phyloP scores from a whole-genome alignment of 1,140 invertebrate species.

The Drosophila oshimai region DNA sequence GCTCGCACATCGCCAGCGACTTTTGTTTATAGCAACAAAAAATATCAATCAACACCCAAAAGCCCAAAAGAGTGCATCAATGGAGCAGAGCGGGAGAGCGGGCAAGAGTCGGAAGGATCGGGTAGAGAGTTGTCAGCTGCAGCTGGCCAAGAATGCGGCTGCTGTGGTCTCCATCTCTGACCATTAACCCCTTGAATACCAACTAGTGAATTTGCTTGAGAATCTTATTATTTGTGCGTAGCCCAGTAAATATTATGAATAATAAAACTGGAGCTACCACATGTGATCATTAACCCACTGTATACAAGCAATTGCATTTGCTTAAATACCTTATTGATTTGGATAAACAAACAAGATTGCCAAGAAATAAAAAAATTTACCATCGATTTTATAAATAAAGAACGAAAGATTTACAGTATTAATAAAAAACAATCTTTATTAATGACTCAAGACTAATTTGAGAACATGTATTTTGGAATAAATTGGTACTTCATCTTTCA shows the following conservation, averaged over 20 bases:
- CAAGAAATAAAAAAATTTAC: no score
- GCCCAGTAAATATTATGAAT: neutral
- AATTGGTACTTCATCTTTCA: no score
- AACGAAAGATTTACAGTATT: no score
- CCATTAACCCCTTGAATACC: slow-evolving; percentile 22
- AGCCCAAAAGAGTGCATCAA: slow-evolving; percentile 55
- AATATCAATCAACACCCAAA: slow-evolving; percentile 81
- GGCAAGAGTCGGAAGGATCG: neutral
- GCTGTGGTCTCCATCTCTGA: neutral
- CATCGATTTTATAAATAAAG: no score
- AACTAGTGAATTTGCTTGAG: neutral
- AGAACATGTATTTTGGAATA: no score
- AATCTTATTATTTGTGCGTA: neutral
- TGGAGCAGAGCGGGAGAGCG: neutral
- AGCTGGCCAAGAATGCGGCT: slow-evolving; percentile 59
- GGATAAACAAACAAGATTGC: no score
- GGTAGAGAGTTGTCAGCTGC: slow-evolving; percentile 14
- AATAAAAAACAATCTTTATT: no score
- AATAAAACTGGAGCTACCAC: no score
- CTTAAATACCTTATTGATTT: no score
- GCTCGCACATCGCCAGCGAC: slow-evolving; percentile 13
- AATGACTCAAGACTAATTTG: no score
- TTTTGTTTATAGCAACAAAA: slow-evolving; percentile 65
- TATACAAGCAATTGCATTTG: no score
- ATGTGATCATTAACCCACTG: no score